Percentiles rank a stretch among this genome's conserved stretches.
Conservation (phyloP, 2,113 vertebrate species). For the Potamarius usumacintae region DNA sequence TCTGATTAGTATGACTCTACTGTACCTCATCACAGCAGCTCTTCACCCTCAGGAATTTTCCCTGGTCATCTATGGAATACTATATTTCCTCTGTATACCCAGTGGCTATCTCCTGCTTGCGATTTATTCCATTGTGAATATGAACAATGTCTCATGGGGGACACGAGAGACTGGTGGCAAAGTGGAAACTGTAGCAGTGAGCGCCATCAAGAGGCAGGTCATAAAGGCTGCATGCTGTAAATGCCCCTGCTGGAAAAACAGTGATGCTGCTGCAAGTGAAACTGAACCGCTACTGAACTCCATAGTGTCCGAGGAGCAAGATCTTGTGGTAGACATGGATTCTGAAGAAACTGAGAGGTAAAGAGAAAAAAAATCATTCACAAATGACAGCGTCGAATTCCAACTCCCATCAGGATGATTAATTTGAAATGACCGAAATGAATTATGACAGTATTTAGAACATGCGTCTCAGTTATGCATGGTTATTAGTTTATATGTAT, state of each 20-base stretch:
- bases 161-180: conserved; percentile 56
- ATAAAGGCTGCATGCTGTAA: conserved; percentile 55
- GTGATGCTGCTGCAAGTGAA: conserved; percentile 11
- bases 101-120: conserved; percentile 62
- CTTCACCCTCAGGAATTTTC: conserved; percentile 63
- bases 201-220: conserved; percentile 17
- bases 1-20: conserved; percentile 53
- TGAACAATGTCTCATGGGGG: conserved; percentile 67
- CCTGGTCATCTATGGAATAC: conserved; percentile 60
- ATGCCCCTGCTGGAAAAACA: conserved; percentile 18
- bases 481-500: background rate
- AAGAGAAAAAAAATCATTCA: background rate
- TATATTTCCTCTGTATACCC: conserved; percentile 64
- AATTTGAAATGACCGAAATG: background rate
- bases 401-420: background rate
- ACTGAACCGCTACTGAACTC: background rate
- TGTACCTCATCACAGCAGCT: conserved; percentile 55
- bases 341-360: conserved; percentile 18
- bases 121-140: conserved; percentile 67
- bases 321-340: background rate
- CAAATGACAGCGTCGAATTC: background rate
- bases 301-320: background rate
- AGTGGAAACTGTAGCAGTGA: conserved; percentile 11
- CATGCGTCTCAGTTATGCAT: background rate
- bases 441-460: background rate